A percentile compares a stretch with the other conserved stretches of the same genome.
phyloP scores from a whole-genome alignment of 2,888 invertebrate species.

The Zeuzera pyrina region DNA sequence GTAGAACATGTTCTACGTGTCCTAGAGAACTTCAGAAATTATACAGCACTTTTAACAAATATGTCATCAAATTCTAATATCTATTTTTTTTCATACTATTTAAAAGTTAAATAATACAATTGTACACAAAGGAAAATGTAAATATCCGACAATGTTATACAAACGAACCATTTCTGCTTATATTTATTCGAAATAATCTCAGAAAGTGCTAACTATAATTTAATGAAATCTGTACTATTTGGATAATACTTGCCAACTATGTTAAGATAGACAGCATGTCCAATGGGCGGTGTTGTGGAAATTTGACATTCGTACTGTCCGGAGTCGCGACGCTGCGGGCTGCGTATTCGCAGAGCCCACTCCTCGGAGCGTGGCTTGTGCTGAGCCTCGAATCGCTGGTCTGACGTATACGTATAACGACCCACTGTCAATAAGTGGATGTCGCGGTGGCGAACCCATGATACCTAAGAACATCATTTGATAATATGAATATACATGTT shows the following conservation, averaged over 20 bases:
- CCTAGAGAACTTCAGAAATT: too few relatives aligned
- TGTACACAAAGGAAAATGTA: too few relatives aligned
- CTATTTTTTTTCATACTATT: too few relatives aligned
- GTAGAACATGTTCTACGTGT: too few relatives aligned
- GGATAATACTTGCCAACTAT: slow-evolving; percentile 82
- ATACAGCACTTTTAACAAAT: too few relatives aligned
- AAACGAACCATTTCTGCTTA: background rate
- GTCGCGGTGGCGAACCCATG: slow-evolving; percentile 93
- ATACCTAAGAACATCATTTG: slow-evolving; percentile 76
- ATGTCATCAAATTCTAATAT: too few relatives aligned
- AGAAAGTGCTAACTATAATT: too few relatives aligned
- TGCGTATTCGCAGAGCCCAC: slow-evolving; percentile 81
- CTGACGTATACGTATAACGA: slow-evolving; percentile 88
- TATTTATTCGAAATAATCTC: background rate
- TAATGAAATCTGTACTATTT: background rate
- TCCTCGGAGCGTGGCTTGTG: slow-evolving; percentile 91
- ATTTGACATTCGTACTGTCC: slow-evolving; percentile 91
- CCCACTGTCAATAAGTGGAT: slow-evolving; percentile 92
- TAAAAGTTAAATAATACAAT: too few relatives aligned
- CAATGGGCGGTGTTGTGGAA: slow-evolving; percentile 88
- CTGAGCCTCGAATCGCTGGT: slow-evolving; percentile 85
- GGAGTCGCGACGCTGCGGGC: slow-evolving; percentile 85
- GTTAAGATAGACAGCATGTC: slow-evolving; percentile 82
- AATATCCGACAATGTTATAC: slow-evolving; percentile 2
- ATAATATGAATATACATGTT: too few relatives aligned